phyloP scores from a whole-genome alignment of 2,113 vertebrate species.

The Percopsis transmontana region DNA sequence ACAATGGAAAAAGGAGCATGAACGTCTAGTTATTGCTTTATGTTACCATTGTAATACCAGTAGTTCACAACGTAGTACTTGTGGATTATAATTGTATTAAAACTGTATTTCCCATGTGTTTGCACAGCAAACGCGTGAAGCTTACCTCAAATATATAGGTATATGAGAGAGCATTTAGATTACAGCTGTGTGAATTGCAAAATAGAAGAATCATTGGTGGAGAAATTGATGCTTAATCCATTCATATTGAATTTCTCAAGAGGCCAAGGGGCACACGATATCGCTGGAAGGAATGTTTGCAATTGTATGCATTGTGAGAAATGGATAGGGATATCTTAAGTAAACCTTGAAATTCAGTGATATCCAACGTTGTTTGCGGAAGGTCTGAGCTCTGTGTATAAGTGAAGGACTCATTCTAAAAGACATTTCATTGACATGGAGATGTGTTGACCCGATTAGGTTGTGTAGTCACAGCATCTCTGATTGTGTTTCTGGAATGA shows the following conservation, averaged over 20 bases:
- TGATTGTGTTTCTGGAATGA: neutral
- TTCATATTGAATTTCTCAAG: slow-evolving; percentile 52
- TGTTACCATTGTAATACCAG: neutral
- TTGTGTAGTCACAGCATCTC: neutral
- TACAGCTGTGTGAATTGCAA: neutral
- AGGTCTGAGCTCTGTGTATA: slow-evolving; percentile 15
- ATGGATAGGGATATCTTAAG: slow-evolving; percentile 58
- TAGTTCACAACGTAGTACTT: too few relatives aligned
- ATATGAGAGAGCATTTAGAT: slow-evolving; percentile 26
- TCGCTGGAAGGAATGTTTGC: slow-evolving; percentile 28
- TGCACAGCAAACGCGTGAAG: neutral
- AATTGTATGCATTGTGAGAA: slow-evolving; percentile 34
- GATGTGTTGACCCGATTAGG: slow-evolving; percentile 29
- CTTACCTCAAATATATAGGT: slow-evolving; percentile 31
- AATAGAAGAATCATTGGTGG: slow-evolving; percentile 1
- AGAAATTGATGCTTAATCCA: slow-evolving; percentile 54
- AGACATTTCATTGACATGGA: neutral
- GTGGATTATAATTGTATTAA: too few relatives aligned
- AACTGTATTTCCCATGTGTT: too few relatives aligned
- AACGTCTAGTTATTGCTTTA: neutral
- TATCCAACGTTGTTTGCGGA: slow-evolving; percentile 14
- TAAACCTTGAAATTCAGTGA: slow-evolving; percentile 39
- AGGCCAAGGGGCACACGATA: slow-evolving; percentile 35
- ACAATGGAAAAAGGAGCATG: neutral
- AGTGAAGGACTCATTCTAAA: slow-evolving; percentile 20